phyloP scores from a whole-genome alignment of 2,113 vertebrate genomes.

The Ctenomys sociabilis region DNA sequence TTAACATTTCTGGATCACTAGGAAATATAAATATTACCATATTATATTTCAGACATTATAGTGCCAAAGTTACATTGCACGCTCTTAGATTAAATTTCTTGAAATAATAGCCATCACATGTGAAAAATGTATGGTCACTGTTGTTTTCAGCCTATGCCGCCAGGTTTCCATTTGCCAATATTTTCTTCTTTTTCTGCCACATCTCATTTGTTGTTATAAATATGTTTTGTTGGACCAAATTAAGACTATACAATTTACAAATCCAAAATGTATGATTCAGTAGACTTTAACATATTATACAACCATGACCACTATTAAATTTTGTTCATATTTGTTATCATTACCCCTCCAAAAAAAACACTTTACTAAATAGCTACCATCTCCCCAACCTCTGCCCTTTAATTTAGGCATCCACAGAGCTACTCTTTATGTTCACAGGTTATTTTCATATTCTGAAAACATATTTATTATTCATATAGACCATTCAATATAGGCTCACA shows the following conservation, averaged over 20 bases:
- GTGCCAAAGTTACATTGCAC: neutral
- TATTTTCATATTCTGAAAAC: neutral
- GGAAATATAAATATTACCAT: neutral
- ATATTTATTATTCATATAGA: neutral
- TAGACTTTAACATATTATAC: neutral
- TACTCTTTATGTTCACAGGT: neutral
- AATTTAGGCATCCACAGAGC: neutral
- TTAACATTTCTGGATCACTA: neutral
- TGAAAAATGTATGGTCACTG: neutral
- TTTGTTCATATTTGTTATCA: neutral
- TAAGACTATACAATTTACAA: neutral
- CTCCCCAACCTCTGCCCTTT: neutral
- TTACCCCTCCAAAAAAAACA: neutral
- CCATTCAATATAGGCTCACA: neutral
- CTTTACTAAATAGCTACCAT: neutral
- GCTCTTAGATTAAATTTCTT: slow-evolving; percentile 19
- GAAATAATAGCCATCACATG: neutral
- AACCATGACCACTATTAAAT: neutral
- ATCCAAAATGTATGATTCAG: neutral
- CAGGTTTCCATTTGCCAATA: neutral
- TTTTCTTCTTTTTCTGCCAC: neutral
- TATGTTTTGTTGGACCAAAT: neutral
- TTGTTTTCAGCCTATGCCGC: neutral
- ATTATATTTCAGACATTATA: neutral
- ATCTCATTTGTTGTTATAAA: neutral